A percentile compares a stretch with the other conserved stretches of the same genome.
phyloP scores from a whole-genome alignment of 2,797 vertebrate species.

The Amniataba percoides region DNA sequence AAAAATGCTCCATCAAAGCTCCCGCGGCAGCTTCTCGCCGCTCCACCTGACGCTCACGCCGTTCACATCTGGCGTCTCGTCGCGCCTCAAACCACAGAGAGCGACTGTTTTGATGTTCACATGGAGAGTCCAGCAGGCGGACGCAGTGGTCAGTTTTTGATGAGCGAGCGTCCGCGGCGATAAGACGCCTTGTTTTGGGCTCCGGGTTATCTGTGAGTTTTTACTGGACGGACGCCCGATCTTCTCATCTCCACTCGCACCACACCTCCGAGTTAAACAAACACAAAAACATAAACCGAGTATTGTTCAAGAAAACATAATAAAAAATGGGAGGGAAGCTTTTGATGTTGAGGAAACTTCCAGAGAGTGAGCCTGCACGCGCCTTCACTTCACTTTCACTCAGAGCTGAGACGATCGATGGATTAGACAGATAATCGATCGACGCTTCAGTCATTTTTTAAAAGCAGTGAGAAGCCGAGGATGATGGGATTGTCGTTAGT shows the following conservation, averaged over 20 bases:
- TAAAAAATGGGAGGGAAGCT: constrained; percentile 3
- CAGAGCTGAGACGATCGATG: background rate
- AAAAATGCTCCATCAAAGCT: constrained; percentile 47
- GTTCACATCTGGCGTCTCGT: constrained; percentile 61
- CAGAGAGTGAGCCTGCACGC: background rate
- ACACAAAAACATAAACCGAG: constrained; percentile 20
- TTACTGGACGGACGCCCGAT: constrained; percentile 23
- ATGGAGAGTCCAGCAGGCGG: constrained; percentile 28
- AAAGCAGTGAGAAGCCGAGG: background rate
- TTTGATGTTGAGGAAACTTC: constrained; percentile 44
- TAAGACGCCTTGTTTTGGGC: constrained; percentile 17
- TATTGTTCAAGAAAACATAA: constrained; percentile 45
- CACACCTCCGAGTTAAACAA: constrained; percentile 53
- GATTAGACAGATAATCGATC: background rate
- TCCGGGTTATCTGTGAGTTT: constrained; percentile 7
- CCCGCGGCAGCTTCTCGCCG: constrained; percentile 45
- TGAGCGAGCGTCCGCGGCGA: background rate
- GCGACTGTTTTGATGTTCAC: constrained; percentile 46
- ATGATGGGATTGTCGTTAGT: background rate
- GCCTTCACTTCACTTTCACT: background rate
- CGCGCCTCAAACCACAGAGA: constrained; percentile 14
- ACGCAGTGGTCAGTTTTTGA: constrained; percentile 34
- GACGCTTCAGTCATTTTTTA: background rate
- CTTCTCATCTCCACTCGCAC: constrained; percentile 26
- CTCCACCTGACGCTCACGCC: constrained; percentile 16